phyloP scores from a whole-genome alignment of 2,888 invertebrate species.

The Tetranychus piercei region DNA sequence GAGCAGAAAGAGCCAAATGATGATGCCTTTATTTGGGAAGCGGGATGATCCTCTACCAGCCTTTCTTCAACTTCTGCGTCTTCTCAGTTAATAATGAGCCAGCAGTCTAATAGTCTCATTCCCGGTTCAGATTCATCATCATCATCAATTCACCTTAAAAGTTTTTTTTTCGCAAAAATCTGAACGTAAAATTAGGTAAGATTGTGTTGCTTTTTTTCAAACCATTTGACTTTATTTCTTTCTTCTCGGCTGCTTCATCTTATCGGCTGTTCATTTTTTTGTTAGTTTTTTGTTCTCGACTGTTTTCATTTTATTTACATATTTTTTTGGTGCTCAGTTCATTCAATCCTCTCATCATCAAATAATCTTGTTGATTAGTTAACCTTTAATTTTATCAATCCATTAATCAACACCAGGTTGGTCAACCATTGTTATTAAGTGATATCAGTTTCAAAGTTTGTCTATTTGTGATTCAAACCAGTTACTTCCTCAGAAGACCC shows the following conservation, averaged over 20 bases:
- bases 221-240: not conserved
- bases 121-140: not conserved
- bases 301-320: too few species aligned
- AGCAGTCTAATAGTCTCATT: not conserved
- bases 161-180: not conserved
- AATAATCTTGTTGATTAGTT: too few species aligned
- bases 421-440: too few species aligned
- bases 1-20: not conserved
- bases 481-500: too few species aligned
- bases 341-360: too few species aligned
- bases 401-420: too few species aligned
- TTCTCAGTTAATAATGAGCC: not conserved
- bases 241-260: not conserved
- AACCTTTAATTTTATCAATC: too few species aligned
- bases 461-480: too few species aligned
- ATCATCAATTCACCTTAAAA: not conserved
- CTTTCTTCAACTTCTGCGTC: not conserved
- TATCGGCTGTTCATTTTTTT: not conserved
- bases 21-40: not conserved
- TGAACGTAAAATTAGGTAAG: not conserved
- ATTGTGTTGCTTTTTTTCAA: not conserved
- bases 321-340: too few species aligned
- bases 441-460: too few species aligned
- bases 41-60: not conserved
- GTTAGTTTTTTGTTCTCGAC: not conserved